phyloP scores from a whole-genome alignment of 2,888 invertebrate genomes.

The Apantesis nais region DNA sequence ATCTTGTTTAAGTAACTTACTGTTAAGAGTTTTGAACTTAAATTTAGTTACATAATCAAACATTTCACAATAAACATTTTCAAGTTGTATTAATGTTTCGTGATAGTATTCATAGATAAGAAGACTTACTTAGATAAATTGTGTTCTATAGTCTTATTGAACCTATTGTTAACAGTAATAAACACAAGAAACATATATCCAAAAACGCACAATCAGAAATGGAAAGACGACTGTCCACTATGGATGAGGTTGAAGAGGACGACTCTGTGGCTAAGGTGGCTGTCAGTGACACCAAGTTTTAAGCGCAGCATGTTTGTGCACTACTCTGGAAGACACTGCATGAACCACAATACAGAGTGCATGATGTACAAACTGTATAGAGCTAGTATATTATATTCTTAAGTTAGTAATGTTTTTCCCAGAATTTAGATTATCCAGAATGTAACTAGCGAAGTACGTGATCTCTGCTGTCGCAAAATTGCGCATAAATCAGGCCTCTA shows the following conservation, averaged over 20 bases:
- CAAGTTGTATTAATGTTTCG: neutral
- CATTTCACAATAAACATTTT: neutral
- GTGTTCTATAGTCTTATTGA: neutral
- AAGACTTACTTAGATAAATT: neutral
- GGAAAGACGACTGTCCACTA: constrained; percentile 91
- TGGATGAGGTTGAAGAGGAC: constrained; percentile 95
- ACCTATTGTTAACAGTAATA: constrained; percentile 69
- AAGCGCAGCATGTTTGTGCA: constrained; percentile 56
- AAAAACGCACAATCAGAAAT: constrained; percentile 88
- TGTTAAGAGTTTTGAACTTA: neutral
- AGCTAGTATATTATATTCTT: constrained; percentile 10
- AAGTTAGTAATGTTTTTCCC: neutral
- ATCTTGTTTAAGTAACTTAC: neutral
- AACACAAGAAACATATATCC: constrained; percentile 89
- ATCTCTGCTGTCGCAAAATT: neutral
- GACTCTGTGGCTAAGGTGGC: constrained; percentile 86
- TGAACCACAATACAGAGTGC: constrained; percentile 29
- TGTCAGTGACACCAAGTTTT: constrained; percentile 81
- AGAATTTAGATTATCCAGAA: neutral
- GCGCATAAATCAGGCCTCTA: neutral
- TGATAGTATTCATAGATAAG: neutral
- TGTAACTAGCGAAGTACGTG: too few species aligned
- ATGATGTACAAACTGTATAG: constrained; percentile 23
- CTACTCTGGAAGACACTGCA: constrained; percentile 44
- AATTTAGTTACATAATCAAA: neutral